phyloP scores from a whole-genome alignment of 2,888 invertebrate genomes.

The Pandemis corylana region DNA sequence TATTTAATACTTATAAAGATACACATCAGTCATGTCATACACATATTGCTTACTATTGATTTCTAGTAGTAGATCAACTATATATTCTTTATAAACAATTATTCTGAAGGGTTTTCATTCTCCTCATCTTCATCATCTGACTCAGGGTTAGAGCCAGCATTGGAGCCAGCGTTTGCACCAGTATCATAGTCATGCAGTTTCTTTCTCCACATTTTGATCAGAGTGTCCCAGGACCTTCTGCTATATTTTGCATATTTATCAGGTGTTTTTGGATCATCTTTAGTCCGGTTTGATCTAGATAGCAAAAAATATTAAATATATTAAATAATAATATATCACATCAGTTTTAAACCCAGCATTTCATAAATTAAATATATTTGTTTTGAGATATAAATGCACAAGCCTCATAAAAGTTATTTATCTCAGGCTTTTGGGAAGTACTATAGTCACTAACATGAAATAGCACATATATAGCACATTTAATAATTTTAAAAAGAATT shows the following conservation, averaged over 20 bases:
- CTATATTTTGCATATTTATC: slow-evolving; percentile 95
- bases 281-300: slow-evolving; percentile 84
- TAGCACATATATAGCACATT: too few relatives aligned
- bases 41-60: slow-evolving; percentile 29
- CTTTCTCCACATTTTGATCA: slow-evolving; percentile 94
- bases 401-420: too few relatives aligned
- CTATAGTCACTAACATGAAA: too few relatives aligned
- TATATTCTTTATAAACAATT: slow-evolving; percentile 7
- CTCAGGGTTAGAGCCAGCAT: slow-evolving; percentile 54
- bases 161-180: slow-evolving; percentile 50
- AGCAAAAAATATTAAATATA: too few relatives aligned
- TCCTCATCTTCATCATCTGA: slow-evolving; percentile 41
- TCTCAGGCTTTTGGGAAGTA: too few relatives aligned
- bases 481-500: not conserved
- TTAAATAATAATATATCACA: too few relatives aligned
- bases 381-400: too few relatives aligned
- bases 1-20: slow-evolving; percentile 34
- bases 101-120: slow-evolving; percentile 43
- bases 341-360: not conserved
- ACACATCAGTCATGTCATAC: slow-evolving; percentile 37
- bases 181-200: slow-evolving; percentile 93
- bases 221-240: slow-evolving; percentile 96
- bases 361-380: not conserved
- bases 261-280: slow-evolving; percentile 94
- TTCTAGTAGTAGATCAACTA: slow-evolving; percentile 5